A percentile compares a stretch with the other conserved stretches of the same genome.
phyloP scores from a whole-genome alignment of 2,888 invertebrate genomes.

The Minunthozetes semirufus region DNA sequence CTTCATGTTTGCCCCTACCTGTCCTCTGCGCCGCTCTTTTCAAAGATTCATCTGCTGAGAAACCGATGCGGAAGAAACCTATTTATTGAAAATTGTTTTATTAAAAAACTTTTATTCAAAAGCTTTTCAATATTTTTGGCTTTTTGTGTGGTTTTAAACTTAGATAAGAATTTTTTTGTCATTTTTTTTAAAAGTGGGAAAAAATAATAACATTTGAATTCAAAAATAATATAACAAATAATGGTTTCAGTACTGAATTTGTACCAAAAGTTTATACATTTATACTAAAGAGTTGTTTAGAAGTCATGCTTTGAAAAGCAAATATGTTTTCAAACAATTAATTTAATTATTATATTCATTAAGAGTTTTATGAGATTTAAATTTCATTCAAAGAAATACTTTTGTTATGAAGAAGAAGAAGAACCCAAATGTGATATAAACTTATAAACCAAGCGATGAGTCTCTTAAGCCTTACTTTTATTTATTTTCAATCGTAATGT shows the following conservation, averaged over 20 bases:
- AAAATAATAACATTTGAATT: too few species aligned
- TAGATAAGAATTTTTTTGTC: neutral
- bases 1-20: neutral
- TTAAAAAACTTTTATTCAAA: neutral
- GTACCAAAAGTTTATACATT: neutral
- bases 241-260: neutral
- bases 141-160: neutral
- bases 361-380: neutral
- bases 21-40: neutral
- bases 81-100: neutral
- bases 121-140: neutral
- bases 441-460: neutral
- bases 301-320: neutral
- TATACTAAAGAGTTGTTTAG: neutral
- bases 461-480: neutral
- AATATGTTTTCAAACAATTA: too few species aligned
- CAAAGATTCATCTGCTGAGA: too few species aligned
- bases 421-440: neutral
- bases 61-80: conserved; percentile 24
- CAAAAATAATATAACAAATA: too few species aligned
- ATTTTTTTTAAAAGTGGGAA: too few species aligned
- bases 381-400: too few species aligned
- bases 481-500: neutral
- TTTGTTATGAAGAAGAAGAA: too few species aligned
- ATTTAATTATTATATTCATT: neutral